Conservation (phyloP, 2,113 vertebrate genomes). For the Halcyon senegalensis region DNA sequence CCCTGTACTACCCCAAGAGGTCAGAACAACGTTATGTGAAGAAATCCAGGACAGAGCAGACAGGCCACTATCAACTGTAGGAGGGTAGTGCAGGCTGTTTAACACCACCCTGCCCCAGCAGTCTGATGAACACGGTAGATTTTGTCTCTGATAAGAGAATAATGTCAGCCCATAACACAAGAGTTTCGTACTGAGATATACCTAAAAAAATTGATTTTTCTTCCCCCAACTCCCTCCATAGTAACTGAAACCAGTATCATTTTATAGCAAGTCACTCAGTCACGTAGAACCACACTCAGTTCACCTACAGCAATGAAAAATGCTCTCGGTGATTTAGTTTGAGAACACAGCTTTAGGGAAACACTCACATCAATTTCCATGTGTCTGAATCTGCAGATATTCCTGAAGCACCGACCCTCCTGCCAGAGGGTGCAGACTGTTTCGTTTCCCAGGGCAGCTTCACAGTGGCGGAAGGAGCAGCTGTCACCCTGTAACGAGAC, state of each 20-base stretch:
- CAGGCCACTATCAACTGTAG: too few relatives aligned
- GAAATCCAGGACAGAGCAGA: background rate
- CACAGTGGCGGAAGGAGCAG: constrained; percentile 93
- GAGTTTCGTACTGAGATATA: background rate
- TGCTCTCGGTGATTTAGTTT: rapidly evolving
- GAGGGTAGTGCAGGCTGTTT: too few relatives aligned
- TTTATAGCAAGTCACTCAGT: background rate
- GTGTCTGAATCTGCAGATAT: constrained; percentile 93
- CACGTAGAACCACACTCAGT: background rate
- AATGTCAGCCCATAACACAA: background rate
- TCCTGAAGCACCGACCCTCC: constrained; percentile 90
- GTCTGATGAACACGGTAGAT: rapidly evolving
- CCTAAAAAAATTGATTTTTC: background rate
- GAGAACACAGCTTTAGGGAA: background rate
- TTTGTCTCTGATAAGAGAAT: background rate
- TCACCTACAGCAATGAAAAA: background rate
- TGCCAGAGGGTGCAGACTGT: constrained; percentile 91
- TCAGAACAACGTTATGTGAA: background rate
- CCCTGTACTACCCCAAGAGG: background rate
- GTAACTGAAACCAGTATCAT: too few relatives aligned
- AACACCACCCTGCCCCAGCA: background rate
- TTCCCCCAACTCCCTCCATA: background rate
- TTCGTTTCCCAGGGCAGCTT: constrained; percentile 92
- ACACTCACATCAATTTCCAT: constrained; percentile 93
- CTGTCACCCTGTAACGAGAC: constrained; percentile 83